Percentiles rank a stretch among this genome's conserved stretches.
phyloP scores from a whole-genome alignment of 2,113 vertebrate species.

The Mobula hypostoma region DNA sequence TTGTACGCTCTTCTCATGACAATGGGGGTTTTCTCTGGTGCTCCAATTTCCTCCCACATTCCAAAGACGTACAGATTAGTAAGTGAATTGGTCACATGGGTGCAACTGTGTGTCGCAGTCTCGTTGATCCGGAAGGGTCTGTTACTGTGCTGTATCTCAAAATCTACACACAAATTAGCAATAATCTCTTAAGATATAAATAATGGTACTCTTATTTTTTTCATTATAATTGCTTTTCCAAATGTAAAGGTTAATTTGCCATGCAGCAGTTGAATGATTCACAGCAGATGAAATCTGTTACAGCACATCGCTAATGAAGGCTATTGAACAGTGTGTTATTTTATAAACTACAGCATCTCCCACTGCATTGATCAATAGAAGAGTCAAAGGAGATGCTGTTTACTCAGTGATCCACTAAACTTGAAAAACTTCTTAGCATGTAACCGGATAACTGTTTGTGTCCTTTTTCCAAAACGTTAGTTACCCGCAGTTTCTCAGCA shows the following conservation, averaged over 20 bases:
- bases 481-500: not conserved
- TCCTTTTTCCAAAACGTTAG: not conserved
- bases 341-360: not conserved
- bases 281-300: conserved; percentile 1
- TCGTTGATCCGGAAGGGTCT: no score
- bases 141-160: no score
- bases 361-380: not conserved
- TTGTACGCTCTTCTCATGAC: no score
- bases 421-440: not conserved
- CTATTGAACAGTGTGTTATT: not conserved
- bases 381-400: not conserved
- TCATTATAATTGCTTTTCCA: conserved; percentile 16
- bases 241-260: conserved; percentile 25
- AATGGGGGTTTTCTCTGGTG: no score
- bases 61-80: no score
- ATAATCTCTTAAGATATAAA: not conserved
- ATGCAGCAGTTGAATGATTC: not conserved
- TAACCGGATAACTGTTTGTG: not conserved
- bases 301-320: not conserved
- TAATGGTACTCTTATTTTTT: not conserved
- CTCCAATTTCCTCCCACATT: no score
- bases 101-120: no score
- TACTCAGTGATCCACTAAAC: not conserved
- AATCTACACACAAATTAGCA: not conserved
- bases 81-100: no score